Conservation (phyloP, 2,797 vertebrate species). For the Acrossocheilus fasciatus region DNA sequence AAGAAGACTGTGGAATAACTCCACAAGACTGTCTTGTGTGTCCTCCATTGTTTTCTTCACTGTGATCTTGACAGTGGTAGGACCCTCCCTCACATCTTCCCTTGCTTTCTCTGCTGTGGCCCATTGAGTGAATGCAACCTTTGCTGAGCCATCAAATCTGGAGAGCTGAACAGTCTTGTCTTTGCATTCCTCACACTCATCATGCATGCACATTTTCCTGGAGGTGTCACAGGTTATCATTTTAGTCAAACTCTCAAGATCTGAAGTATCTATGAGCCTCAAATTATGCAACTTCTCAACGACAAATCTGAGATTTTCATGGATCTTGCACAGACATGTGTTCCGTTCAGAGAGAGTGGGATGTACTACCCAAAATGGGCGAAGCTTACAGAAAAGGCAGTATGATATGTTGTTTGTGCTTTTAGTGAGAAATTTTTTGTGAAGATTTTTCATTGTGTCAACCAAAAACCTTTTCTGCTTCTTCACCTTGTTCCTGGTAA, state of each 20-base stretch:
- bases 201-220: slow-evolving; percentile 27
- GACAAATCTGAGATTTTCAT: too few relatives aligned
- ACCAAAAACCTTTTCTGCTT: slow-evolving; percentile 4
- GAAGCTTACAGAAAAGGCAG: too few relatives aligned
- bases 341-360: too few relatives aligned
- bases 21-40: slow-evolving; percentile 8
- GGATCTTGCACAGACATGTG: too few relatives aligned
- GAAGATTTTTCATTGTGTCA: background rate
- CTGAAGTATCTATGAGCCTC: slow-evolving; percentile 26
- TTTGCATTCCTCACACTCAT: slow-evolving; percentile 5
- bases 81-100: background rate
- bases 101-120: slow-evolving; percentile 33
- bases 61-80: slow-evolving; percentile 6
- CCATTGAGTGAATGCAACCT: slow-evolving; percentile 29
- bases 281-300: slow-evolving; percentile 8
- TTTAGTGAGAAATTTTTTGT: too few relatives aligned
- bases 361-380: too few relatives aligned
- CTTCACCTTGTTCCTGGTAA: background rate
- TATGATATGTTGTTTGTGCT: too few relatives aligned
- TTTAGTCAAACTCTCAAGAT: slow-evolving; percentile 29
- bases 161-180: slow-evolving; percentile 5
- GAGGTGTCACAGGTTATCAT: slow-evolving; percentile 3
- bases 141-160: background rate
- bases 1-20: slow-evolving; percentile 26
- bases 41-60: slow-evolving; percentile 29